phyloP scores from a whole-genome alignment of 2,888 invertebrate species.

The Lysandra bellargus region DNA sequence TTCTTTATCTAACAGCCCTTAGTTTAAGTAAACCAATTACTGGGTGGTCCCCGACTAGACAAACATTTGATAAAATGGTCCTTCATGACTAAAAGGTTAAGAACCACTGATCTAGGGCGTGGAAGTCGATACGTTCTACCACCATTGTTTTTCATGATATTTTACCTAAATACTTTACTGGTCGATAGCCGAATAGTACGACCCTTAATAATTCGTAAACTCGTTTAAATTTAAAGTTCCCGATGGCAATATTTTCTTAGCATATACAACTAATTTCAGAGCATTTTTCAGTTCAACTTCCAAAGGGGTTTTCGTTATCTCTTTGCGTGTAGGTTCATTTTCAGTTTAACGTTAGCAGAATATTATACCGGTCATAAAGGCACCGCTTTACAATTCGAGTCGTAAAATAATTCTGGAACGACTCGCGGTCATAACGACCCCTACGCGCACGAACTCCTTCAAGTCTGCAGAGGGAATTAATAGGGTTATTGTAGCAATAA shows the following conservation, averaged over 20 bases:
- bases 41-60: too few relatives aligned
- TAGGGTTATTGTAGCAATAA: constrained; percentile 79
- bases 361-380: background rate
- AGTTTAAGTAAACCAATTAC: too few relatives aligned
- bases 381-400: constrained; percentile 36
- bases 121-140: background rate
- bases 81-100: too few relatives aligned
- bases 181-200: too few relatives aligned
- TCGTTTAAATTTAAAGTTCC: too few relatives aligned
- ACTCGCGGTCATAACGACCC: constrained; percentile 41
- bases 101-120: background rate
- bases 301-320: background rate
- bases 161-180: too few relatives aligned
- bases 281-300: background rate
- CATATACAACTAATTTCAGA: background rate
- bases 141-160: background rate
- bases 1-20: too few relatives aligned
- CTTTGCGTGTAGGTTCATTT: constrained; percentile 3
- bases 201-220: too few relatives aligned
- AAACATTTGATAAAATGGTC: too few relatives aligned
- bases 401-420: constrained; percentile 44
- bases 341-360: background rate
- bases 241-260: background rate
- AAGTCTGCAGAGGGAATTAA: constrained; percentile 70
- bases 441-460: constrained; percentile 47